Percentiles rank a stretch among this genome's conserved stretches.
Evolutionary conservation across 2,888 invertebrate species (phyloP).

Genomic region (Platypus cylindrus): DNA sequence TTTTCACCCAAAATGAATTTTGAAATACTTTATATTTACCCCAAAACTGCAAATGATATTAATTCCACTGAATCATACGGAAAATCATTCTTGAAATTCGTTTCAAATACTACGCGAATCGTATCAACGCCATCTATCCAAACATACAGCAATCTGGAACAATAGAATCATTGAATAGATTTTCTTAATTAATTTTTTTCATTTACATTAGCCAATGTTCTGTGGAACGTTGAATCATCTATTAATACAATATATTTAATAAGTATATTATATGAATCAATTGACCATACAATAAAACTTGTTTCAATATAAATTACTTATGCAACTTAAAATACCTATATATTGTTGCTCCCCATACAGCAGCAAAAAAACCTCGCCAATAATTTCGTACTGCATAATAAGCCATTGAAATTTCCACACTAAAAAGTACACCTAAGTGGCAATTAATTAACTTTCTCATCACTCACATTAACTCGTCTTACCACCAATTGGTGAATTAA

Average conservation of each 20-base stretch:
- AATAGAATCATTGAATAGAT: constrained; percentile 2
- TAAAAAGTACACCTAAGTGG: constrained; percentile 81
- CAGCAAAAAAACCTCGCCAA: constrained; percentile 95
- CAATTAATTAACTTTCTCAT: constrained; percentile 4
- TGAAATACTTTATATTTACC: too few species aligned
- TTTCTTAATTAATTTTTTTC: too few species aligned
- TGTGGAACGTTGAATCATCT: too few species aligned
- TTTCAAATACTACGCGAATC: constrained; percentile 83
- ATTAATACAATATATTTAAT: too few species aligned
- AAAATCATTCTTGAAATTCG: constrained; percentile 81
- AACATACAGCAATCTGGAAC: constrained; percentile 58
- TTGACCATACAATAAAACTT: too few species aligned
- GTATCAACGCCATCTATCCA: constrained; percentile 90
- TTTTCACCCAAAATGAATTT: too few species aligned
- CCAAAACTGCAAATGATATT: constrained; percentile 80
- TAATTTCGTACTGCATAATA: constrained; percentile 96
- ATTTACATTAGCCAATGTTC: too few species aligned
- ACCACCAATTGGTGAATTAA: constrained; percentile 93
- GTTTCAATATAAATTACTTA: too few species aligned
- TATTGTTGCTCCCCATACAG: constrained; percentile 90
- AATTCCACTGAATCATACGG: constrained; percentile 94
- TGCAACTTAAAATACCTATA: constrained; percentile 45
- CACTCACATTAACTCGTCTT: constrained; percentile 7
- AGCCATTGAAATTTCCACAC: constrained; percentile 95
- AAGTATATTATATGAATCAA: too few species aligned